These are phyloP conservation scores for Telmatherina bonti DNA, from an alignment of 2,797 vertebrate species.

Conservation along the genomic window DNA sequence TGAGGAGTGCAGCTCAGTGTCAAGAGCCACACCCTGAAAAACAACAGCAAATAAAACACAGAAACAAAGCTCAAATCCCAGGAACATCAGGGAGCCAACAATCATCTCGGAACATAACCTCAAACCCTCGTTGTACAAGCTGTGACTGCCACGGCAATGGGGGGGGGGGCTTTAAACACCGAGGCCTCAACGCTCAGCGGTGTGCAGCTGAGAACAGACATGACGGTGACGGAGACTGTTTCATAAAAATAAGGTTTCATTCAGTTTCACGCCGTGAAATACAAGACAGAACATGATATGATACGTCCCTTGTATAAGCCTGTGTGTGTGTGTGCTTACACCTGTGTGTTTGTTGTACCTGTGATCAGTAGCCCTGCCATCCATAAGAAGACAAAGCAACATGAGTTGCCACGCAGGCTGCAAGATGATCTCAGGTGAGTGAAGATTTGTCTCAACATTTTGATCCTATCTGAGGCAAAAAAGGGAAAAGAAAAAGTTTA, in stretches of 20 bases:
- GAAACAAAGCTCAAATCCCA: conserved; percentile 24
- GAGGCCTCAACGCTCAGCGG: conserved; percentile 22
- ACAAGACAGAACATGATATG: neutral
- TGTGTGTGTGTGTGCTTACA: neutral
- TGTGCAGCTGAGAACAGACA: conserved; percentile 4
- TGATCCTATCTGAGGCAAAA: conserved; percentile 6
- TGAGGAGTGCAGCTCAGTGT: conserved; percentile 3
- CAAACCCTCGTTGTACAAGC: conserved; percentile 37
- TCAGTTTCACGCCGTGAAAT: neutral
- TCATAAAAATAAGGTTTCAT: neutral
- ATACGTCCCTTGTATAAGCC: neutral
- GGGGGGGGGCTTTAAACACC: conserved; percentile 19
- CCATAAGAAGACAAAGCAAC: conserved; percentile 35
- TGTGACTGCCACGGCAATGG: conserved; percentile 50
- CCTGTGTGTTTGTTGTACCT: conserved; percentile 49
- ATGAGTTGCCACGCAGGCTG: neutral
- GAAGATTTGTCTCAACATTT: conserved; percentile 33
- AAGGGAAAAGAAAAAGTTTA: neutral
- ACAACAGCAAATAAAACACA: neutral
- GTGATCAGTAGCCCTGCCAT: conserved; percentile 38
- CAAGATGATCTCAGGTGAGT: neutral
- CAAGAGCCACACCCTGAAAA: conserved; percentile 9
- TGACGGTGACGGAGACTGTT: neutral
- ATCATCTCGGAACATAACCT: conserved; percentile 33
- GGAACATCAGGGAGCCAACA: conserved; percentile 21